A percentile compares a stretch with the other conserved stretches of the same genome.
These are phyloP conservation scores for Salvelinus sp. DNA, from an alignment of 2,113 vertebrate genomes.

Conservation along the genomic window DNA sequence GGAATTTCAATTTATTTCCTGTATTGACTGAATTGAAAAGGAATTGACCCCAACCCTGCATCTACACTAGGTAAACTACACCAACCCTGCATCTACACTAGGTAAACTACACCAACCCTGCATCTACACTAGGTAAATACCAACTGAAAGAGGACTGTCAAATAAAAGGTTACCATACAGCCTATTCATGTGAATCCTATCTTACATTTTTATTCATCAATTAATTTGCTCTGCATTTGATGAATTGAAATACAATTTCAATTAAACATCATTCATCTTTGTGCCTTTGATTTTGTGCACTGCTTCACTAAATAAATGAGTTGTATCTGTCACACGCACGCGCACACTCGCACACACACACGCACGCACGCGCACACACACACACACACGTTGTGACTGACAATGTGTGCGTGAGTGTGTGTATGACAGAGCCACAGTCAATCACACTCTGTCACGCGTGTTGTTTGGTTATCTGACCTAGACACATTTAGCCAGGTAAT, in stretches of 20 bases:
- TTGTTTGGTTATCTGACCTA: slow-evolving; percentile 50
- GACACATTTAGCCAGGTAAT: slow-evolving; percentile 43
- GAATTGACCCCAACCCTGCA: too few relatives aligned
- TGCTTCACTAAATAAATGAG: neutral
- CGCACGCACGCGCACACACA: neutral
- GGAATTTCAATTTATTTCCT: too few relatives aligned
- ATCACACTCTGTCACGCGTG: neutral
- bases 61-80: too few relatives aligned
- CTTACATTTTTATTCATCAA: neutral
- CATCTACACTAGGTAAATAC: neutral
- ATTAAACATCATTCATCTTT: neutral
- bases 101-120: too few relatives aligned
- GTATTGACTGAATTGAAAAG: too few relatives aligned
- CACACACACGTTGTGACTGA: neutral
- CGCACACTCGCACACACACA: too few relatives aligned
- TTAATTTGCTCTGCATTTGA: neutral
- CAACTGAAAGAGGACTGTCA: neutral
- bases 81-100: too few relatives aligned
- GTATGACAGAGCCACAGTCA: neutral
- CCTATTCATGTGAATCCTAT: neutral
- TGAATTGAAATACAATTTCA: neutral
- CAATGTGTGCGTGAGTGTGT: too few relatives aligned
- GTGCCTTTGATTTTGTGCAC: neutral
- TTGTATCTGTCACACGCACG: neutral
- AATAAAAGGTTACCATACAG: neutral